phyloP scores from a whole-genome alignment of 2,797 vertebrate genomes.

The Lerista edwardsae region DNA sequence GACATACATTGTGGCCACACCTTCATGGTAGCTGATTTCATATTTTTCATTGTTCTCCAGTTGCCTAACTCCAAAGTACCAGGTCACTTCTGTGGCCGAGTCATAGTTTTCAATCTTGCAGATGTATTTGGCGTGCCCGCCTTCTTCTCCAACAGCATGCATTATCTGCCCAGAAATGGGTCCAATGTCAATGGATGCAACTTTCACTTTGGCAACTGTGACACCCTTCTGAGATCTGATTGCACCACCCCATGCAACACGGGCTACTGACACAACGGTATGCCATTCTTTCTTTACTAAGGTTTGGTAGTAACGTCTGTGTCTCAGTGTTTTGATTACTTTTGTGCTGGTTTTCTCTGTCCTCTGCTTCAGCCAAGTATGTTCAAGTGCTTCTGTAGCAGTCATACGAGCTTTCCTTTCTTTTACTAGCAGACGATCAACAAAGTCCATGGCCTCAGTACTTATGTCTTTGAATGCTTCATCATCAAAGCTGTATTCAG shows the following conservation, averaged over 20 bases:
- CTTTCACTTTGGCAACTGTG: conserved; percentile 93
- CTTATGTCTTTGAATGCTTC: conserved; percentile 93
- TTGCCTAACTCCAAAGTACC: conserved; percentile 97
- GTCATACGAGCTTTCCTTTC: conserved; percentile 97
- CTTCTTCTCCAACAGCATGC: conserved; percentile 88
- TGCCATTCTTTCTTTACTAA: conserved; percentile 94
- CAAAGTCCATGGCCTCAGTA: conserved; percentile 92
- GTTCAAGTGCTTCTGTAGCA: conserved; percentile 90
- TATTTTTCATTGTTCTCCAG: conserved; percentile 91
- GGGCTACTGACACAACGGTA: conserved; percentile 92
- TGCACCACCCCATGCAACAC: conserved; percentile 91
- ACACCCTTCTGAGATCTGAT: conserved; percentile 92
- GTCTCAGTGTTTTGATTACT: conserved; percentile 87
- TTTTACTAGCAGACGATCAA: conserved; percentile 93
- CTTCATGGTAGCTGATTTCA: conserved; percentile 94
- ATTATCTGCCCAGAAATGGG: conserved; percentile 90
- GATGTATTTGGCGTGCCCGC: conserved; percentile 86
- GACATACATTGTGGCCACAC: conserved; percentile 89
- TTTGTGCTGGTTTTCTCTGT: conserved; percentile 87
- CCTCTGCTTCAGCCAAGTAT: conserved; percentile 90
- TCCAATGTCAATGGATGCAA: conserved; percentile 95
- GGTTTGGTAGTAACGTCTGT: conserved; percentile 94
- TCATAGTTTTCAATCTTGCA: conserved; percentile 98
- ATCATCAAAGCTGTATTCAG: conserved; percentile 95
- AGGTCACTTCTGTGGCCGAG: conserved; percentile 92